A percentile compares a stretch with the other conserved stretches of the same genome.
Evolutionary conservation across 92 coral and sea anemone genomes (phyloP).

Genomic region (Hydrozoanthus gracilis): DNA sequence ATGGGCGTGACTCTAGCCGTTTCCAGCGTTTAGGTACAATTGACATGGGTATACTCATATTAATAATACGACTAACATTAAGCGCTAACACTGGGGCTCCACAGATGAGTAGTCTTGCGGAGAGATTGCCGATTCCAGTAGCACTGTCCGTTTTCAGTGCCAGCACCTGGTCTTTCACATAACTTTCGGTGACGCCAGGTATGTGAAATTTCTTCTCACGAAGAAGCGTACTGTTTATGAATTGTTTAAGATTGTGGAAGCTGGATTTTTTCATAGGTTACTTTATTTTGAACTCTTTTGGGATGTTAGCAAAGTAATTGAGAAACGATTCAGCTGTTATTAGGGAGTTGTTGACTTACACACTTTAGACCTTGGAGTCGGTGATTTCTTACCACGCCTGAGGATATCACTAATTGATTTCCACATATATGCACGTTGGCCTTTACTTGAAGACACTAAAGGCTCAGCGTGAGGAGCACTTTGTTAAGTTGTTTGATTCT

Average conservation of each 20-base stretch:
- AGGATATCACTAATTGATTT: too few species aligned
- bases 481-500: too few species aligned
- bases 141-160: constrained; percentile 25
- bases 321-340: constrained; percentile 42
- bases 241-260: constrained; percentile 25
- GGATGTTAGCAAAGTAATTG: constrained; percentile 26
- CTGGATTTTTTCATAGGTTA: not conserved
- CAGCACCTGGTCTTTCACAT: constrained; percentile 23
- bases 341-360: constrained; percentile 21
- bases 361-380: constrained; percentile 32
- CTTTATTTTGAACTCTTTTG: not conserved
- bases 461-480: too few species aligned
- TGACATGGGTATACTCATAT: constrained; percentile 37
- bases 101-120: constrained; percentile 39
- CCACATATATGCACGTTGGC: constrained; percentile 1
- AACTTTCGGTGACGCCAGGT: constrained; percentile 7
- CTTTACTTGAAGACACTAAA: not conserved
- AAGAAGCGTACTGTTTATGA: constrained; percentile 8
- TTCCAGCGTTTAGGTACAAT: constrained; percentile 36
- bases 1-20: constrained; percentile 25
- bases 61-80: constrained; percentile 37
- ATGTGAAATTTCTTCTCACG: constrained; percentile 36
- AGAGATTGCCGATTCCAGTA: constrained; percentile 32
- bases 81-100: constrained; percentile 43
- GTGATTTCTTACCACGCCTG: constrained; percentile 21